phyloP scores from a whole-genome alignment of 2,113 vertebrate species.

The Typhlomys cinereus region DNA sequence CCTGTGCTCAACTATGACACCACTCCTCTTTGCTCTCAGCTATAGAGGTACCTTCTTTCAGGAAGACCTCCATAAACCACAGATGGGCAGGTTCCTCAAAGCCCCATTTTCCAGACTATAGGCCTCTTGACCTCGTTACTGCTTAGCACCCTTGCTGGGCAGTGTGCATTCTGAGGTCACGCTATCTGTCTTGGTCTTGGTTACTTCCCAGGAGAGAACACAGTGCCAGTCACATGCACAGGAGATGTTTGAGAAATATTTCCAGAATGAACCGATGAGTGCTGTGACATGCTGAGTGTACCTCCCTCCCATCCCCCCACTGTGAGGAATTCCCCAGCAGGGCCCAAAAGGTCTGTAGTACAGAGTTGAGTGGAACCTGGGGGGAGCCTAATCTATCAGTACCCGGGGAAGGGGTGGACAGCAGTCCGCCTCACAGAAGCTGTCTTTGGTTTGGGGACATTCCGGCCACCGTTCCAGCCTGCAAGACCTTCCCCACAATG shows the following conservation, averaged over 20 bases:
- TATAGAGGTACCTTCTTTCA: not conserved
- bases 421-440: not conserved
- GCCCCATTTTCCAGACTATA: not conserved
- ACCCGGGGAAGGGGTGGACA: not conserved
- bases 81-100: not conserved
- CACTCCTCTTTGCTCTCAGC: not conserved
- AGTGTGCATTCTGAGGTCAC: not conserved
- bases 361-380: not conserved
- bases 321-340: not conserved
- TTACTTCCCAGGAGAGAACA: not conserved
- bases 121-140: no score
- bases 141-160: not conserved
- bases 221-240: not conserved
- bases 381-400: not conserved
- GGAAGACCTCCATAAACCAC: not conserved
- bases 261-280: not conserved
- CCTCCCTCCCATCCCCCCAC: not conserved
- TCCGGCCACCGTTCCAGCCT: slow-evolving; percentile 23
- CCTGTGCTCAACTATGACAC: no score
- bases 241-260: not conserved
- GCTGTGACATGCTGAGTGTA: not conserved
- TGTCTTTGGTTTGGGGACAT: not conserved
- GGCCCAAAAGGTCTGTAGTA: not conserved
- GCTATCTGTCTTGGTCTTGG: not conserved
- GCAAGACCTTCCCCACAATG: not conserved